Conservation (phyloP, 2,888 invertebrate species). For the Drosophila austrosaltans region DNA sequence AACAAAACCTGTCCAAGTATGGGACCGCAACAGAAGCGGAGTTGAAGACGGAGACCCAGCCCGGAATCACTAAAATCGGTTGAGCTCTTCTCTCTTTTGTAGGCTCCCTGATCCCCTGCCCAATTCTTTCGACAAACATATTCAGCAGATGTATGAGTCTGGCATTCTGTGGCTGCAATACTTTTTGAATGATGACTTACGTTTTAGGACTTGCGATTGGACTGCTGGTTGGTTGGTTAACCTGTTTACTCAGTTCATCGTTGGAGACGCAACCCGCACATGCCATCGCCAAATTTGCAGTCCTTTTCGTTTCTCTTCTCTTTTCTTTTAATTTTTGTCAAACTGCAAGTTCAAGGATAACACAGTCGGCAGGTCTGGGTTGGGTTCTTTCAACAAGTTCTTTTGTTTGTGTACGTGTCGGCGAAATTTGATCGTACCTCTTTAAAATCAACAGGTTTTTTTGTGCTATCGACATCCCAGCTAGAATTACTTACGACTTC, state of each 20-base stretch:
- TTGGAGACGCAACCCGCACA: conserved; percentile 58
- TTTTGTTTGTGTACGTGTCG: conserved; percentile 59
- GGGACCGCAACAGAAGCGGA: conserved; percentile 9
- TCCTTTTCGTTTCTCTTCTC: conserved; percentile 51
- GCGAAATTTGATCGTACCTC: conserved; percentile 77
- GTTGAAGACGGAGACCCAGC: conserved; percentile 3
- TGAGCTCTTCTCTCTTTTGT: conserved; percentile 1
- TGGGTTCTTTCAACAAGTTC: conserved; percentile 40
- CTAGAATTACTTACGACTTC: conserved; percentile 60
- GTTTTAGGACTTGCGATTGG: conserved; percentile 45
- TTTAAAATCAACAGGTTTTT: conserved; percentile 65
- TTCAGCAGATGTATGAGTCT: conserved; percentile 48
- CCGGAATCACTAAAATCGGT: conserved; percentile 14
- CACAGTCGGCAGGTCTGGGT: conserved; percentile 21
- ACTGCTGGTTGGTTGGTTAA: conserved; percentile 48
- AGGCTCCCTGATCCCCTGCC: neutral
- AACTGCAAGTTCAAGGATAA: conserved; percentile 80
- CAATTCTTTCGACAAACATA: conserved; percentile 40
- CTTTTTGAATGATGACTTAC: conserved; percentile 61
- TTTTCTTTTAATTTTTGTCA: conserved; percentile 42
- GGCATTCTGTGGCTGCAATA: conserved; percentile 25
- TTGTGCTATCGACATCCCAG: conserved; percentile 31
- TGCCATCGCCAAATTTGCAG: conserved; percentile 40
- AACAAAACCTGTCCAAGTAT: conserved; percentile 37
- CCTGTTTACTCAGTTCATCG: conserved; percentile 55